Evolutionary conservation across 2,888 invertebrate species (phyloP).

Genomic region (Helleia helle): DNA sequence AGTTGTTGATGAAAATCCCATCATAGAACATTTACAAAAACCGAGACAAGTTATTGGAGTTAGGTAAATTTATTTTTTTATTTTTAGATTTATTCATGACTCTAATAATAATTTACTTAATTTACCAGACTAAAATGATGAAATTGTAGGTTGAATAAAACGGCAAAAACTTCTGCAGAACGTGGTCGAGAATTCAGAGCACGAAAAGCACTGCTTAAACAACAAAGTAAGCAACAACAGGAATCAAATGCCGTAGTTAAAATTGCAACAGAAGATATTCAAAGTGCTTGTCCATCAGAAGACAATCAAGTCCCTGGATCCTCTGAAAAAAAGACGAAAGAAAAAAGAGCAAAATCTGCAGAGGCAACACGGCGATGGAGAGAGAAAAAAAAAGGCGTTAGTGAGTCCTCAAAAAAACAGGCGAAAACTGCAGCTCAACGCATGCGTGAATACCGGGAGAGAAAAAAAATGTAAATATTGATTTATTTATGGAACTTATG

Average conservation of each 20-base stretch:
- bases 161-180: slow-evolving; percentile 22
- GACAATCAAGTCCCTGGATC: slow-evolving; percentile 14
- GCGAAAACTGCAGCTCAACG: slow-evolving; percentile 24
- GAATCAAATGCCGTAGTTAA: slow-evolving; percentile 16
- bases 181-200: slow-evolving; percentile 23
- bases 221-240: slow-evolving; percentile 19
- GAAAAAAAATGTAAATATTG: slow-evolving; percentile 23
- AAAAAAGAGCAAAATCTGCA: slow-evolving; percentile 21
- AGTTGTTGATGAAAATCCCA: no score
- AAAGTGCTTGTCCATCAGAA: slow-evolving; percentile 14
- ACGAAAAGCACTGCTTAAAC: slow-evolving; percentile 20
- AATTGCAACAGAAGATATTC: slow-evolving; percentile 12
- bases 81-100: no score
- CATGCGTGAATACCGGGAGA: slow-evolving; percentile 24
- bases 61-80: no score
- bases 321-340: slow-evolving; percentile 19
- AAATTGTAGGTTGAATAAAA: slow-evolving; percentile 20
- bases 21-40: no score
- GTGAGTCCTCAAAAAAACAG: slow-evolving; percentile 17
- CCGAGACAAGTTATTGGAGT: no score
- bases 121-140: slow-evolving; percentile 14
- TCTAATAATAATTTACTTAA: slow-evolving; percentile 10
- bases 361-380: slow-evolving; percentile 23
- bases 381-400: slow-evolving; percentile 18
- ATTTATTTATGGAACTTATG: slow-evolving; percentile 7